Evolutionary conservation across 1,140 invertebrate species (phyloP).

Genomic region (Lasioglossum albipes): DNA sequence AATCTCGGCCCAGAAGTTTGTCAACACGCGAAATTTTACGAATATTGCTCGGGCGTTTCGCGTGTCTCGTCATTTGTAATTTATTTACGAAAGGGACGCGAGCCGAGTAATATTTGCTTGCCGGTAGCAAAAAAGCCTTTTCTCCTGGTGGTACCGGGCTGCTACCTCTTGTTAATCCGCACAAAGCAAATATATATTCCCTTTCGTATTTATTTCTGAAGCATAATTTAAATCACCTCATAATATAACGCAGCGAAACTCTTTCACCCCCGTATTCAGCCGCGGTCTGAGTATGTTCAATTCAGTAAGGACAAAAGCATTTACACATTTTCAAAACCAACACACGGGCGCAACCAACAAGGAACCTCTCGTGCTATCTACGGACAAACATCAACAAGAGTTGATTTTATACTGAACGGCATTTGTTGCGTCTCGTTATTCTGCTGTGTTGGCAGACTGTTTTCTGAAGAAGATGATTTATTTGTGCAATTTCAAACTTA

Average conservation of each 20-base stretch:
- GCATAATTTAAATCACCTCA: conserved; percentile 17
- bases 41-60: background rate
- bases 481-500: too few relatives aligned
- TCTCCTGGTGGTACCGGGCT: too few relatives aligned
- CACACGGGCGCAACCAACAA: too few relatives aligned
- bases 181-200: conserved; percentile 14
- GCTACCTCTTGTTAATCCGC: conserved; percentile 1
- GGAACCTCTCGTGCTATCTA: background rate
- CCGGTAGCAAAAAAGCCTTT: background rate
- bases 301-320: background rate
- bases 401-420: too few relatives aligned
- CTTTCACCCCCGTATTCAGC: background rate
- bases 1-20: background rate
- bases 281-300: background rate
- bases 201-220: conserved; percentile 14
- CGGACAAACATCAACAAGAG: too few relatives aligned
- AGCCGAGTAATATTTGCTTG: background rate
- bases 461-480: too few relatives aligned
- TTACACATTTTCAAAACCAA: background rate
- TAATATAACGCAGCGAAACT: background rate
- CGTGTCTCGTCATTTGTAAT: background rate
- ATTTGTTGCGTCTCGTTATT: too few relatives aligned
- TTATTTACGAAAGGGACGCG: background rate
- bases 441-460: too few relatives aligned
- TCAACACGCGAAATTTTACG: background rate